phyloP scores from a whole-genome alignment of 2,888 invertebrate species.

The Acrobasis consociella region DNA sequence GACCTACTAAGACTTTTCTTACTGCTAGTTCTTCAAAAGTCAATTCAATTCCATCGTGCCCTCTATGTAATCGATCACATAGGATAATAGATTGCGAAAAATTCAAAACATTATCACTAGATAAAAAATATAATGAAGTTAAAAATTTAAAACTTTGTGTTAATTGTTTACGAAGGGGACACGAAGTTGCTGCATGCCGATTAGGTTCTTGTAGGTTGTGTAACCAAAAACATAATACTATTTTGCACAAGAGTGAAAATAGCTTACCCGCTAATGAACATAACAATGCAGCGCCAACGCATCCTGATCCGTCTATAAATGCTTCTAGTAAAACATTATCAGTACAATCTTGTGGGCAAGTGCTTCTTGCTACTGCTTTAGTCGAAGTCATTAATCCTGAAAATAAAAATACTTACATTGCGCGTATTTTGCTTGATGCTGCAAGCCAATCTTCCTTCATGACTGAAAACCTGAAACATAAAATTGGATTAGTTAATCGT shows the following conservation, averaged over 20 bases:
- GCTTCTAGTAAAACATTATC: constrained; percentile 13
- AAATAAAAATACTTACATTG: too few species aligned
- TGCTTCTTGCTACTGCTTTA: constrained; percentile 27
- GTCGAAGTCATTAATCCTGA: constrained; percentile 23
- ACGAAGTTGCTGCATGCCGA: constrained; percentile 7
- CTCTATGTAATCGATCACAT: too few species aligned
- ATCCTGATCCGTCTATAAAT: background rate
- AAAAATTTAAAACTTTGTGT: constrained; percentile 23
- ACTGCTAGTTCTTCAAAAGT: background rate
- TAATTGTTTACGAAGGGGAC: constrained; percentile 27
- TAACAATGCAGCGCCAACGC: too few species aligned
- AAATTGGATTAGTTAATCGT: constrained; percentile 16
- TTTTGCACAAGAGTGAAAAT: constrained; percentile 22
- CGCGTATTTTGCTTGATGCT: constrained; percentile 18
- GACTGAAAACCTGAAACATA: constrained; percentile 20
- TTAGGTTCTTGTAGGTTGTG: constrained; percentile 20
- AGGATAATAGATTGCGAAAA: too few species aligned
- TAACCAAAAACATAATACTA: constrained; percentile 25
- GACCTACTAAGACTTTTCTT: constrained; percentile 2
- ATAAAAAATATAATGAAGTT: constrained; percentile 15
- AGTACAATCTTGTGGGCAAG: constrained; percentile 15
- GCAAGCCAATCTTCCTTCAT: constrained; percentile 18
- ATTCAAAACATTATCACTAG: background rate
- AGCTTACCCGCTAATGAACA: constrained; percentile 15
- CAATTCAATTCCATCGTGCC: too few species aligned